These are phyloP conservation scores for Coilia nasus DNA, from an alignment of 2,797 vertebrate species.

Conservation along the genomic window DNA sequence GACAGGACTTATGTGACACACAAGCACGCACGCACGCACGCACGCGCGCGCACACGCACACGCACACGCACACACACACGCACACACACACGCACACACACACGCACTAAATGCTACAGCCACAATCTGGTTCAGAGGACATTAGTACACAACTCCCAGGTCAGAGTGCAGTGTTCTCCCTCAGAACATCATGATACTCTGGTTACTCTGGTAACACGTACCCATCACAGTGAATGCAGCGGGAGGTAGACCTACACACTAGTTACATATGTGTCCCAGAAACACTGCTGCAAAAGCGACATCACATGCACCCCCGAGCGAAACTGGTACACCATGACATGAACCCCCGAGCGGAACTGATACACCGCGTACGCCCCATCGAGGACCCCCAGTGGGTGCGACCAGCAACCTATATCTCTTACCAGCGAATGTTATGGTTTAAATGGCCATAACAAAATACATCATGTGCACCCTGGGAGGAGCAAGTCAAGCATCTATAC, in stretches of 20 bases:
- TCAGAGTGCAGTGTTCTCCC: no score
- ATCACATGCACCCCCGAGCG: background rate
- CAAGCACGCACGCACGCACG: background rate
- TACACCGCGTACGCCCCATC: background rate
- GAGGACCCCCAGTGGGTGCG: background rate
- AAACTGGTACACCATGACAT: background rate
- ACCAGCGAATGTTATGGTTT: background rate
- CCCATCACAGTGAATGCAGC: background rate
- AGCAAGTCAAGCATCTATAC: background rate
- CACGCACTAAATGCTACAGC: background rate
- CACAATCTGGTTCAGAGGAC: background rate
- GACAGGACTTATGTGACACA: background rate
- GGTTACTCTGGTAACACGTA: background rate
- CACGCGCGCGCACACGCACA: background rate
- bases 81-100: no score
- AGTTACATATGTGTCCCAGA: background rate
- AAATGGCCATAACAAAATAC: background rate
- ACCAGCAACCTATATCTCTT: background rate
- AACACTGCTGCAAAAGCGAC: background rate
- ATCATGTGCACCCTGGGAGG: background rate
- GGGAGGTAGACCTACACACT: background rate
- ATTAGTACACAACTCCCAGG: background rate
- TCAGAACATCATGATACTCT: background rate
- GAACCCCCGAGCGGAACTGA: background rate
- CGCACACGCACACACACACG: no score